These are phyloP conservation scores for Sericinus montela DNA, from an alignment of 2,888 invertebrate genomes.

Conservation along the genomic window DNA sequence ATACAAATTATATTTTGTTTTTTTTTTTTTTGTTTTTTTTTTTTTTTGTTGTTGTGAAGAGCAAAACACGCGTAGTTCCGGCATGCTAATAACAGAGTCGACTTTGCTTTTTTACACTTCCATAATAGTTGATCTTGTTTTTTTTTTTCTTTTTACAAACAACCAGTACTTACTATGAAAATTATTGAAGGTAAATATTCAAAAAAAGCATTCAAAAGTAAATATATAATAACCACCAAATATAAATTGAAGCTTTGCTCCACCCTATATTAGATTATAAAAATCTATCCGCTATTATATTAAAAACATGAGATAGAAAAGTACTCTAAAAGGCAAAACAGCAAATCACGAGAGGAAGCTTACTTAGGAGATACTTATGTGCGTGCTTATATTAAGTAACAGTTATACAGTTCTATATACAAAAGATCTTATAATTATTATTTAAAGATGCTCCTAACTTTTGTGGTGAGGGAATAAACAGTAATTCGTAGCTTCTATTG, in stretches of 20 bases:
- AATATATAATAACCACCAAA: conserved; percentile 29
- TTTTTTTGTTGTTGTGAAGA: too few relatives aligned
- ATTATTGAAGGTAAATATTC: too few relatives aligned
- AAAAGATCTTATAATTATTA: background rate
- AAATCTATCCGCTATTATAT: conserved; percentile 39
- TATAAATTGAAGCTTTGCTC: conserved; percentile 62
- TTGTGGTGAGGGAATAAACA: background rate
- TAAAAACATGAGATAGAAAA: conserved; percentile 50
- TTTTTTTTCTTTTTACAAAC: too few relatives aligned
- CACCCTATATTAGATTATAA: conserved; percentile 52
- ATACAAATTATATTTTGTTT: too few relatives aligned
- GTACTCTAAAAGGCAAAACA: conserved; percentile 62
- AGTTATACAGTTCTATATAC: conserved; percentile 31
- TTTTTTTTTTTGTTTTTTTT: too few relatives aligned
- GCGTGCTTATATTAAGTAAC: conserved; percentile 52
- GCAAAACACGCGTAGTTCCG: too few relatives aligned
- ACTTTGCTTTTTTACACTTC: too few relatives aligned
- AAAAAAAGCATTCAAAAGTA: too few relatives aligned
- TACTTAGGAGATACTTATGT: conserved; percentile 57
- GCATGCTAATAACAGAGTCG: too few relatives aligned
- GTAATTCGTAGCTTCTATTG: background rate
- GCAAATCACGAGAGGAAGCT: conserved; percentile 73
- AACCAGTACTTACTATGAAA: too few relatives aligned
- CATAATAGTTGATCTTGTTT: too few relatives aligned
- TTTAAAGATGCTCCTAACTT: background rate